Percentiles rank a stretch among this genome's conserved stretches.
Evolutionary conservation across 2,113 vertebrate genomes (phyloP).

Genomic region (Rhagologus leucostigma): DNA sequence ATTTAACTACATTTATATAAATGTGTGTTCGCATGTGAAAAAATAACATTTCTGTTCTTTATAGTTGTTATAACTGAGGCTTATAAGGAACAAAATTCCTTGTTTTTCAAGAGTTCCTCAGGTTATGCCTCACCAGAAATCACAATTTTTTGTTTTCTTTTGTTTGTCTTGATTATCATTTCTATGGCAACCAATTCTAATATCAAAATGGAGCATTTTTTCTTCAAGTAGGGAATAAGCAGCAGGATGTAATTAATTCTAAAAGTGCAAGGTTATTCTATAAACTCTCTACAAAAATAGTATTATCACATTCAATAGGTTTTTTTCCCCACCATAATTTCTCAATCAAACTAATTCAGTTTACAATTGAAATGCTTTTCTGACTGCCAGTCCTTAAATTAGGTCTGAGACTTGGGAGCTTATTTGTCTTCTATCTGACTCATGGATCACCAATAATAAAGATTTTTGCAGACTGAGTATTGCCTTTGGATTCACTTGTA

Average conservation of each 20-base stretch:
- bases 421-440: conserved; percentile 10
- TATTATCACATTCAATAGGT: not conserved
- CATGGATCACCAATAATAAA: conserved; percentile 5
- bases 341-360: conserved; percentile 3
- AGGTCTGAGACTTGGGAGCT: not conserved
- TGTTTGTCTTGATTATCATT: conserved; percentile 14
- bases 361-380: conserved; percentile 4
- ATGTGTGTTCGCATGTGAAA: not conserved
- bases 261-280: not conserved
- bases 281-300: not conserved
- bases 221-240: conserved; percentile 13
- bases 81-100: not conserved
- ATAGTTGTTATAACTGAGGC: not conserved
- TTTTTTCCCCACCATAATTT: not conserved
- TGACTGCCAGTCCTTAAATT: not conserved
- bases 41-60: not conserved
- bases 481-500: not conserved
- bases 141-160: not conserved
- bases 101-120: not conserved
- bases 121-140: conserved; percentile 3
- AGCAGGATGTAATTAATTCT: not conserved
- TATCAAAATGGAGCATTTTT: conserved; percentile 16
- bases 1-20: not conserved
- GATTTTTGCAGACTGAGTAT: not conserved
- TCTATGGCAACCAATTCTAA: conserved; percentile 29